phyloP scores from a whole-genome alignment of 2,888 invertebrate species.

The Mechanitis messenoides region DNA sequence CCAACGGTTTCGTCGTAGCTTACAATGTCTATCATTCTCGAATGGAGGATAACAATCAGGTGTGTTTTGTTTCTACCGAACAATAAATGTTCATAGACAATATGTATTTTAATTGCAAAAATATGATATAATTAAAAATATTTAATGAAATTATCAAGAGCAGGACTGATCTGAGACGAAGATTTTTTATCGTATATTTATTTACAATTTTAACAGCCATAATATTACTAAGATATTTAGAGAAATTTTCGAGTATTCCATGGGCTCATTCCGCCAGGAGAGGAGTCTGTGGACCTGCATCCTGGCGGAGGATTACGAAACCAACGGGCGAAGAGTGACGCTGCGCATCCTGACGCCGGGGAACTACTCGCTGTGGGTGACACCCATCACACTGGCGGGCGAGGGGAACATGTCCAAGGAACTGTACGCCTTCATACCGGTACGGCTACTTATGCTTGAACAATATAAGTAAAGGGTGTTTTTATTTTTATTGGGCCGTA shows the following conservation, averaged over 20 bases:
- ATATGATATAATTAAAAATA: too few relatives aligned
- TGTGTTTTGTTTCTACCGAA: not conserved
- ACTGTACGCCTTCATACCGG: constrained; percentile 80
- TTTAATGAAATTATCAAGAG: too few relatives aligned
- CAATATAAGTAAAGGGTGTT: too few relatives aligned
- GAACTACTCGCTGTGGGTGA: constrained; percentile 87
- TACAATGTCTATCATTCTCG: constrained; percentile 87
- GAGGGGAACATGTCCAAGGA: constrained; percentile 78
- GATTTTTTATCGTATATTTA: not conserved
- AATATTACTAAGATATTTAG: not conserved
- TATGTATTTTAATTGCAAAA: too few relatives aligned
- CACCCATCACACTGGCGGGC: constrained; percentile 87
- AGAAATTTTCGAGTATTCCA: too few relatives aligned
- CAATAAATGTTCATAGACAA: too few relatives aligned
- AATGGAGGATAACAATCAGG: constrained; percentile 73
- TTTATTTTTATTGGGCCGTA: too few relatives aligned
- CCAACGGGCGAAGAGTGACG: constrained; percentile 64
- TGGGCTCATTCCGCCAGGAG: constrained; percentile 48
- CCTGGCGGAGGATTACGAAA: constrained; percentile 77
- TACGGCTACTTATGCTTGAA: constrained; percentile 29
- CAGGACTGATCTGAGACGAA: too few relatives aligned
- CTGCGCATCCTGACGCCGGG: constrained; percentile 81
- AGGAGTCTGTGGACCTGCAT: constrained; percentile 80
- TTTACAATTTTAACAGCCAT: not conserved
- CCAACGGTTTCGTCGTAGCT: constrained; percentile 92